Base-by-base conservation (phyloP, 2,888 invertebrate genomes). In the Philopedon plagiatum region DNA sequence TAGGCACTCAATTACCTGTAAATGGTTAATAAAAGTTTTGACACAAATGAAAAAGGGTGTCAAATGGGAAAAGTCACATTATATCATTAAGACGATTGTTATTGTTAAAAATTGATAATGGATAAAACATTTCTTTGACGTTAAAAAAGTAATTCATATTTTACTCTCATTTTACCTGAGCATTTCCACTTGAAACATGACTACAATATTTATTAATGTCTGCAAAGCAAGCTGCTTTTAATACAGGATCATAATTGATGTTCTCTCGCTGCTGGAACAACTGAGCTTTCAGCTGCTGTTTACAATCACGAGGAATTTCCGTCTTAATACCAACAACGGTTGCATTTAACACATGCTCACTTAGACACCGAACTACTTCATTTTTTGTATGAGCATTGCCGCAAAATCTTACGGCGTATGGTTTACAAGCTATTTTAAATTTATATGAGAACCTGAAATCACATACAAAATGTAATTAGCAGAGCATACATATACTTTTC, bases 361-460 rank as follows among this genome's bases (percentile, higher is more conserved):
- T 98, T 74, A 97, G 87, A 84, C 97, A 98, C 62, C 90, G 88
- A 11, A 97, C 92, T 4, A 95, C 95, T 79, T 95, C 93, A 72
- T 89, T 90, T 84, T 94, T 94, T 0, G 92, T 92, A 82, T 90
- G 91, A 44, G 93, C 91, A 76, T 89, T 90, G 7, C 89, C 88
- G 84, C 92, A 92, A 82, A 89, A 90, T 74, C 90, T 87, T 65
- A 89, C 78, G 0, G 96, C 96, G 84, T 93, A 92, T 1, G 91
- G 90, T 79, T 93, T 93, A 81, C 99, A 99, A 0, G 97, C 95
- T 84, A 97, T 92, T 86, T 98, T 97, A 85, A 99, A 99, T 85
- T 96, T 96, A 80, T 93, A 94, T 5, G 75, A 75, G 64, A 75
- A 74, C 44, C 71, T 74, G 41, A 29, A 63, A 26, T n/a, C n/a